These are phyloP conservation scores for Sinotaia quadrata DNA, from an alignment of 2,888 invertebrate genomes.

Conservation along the genomic window DNA sequence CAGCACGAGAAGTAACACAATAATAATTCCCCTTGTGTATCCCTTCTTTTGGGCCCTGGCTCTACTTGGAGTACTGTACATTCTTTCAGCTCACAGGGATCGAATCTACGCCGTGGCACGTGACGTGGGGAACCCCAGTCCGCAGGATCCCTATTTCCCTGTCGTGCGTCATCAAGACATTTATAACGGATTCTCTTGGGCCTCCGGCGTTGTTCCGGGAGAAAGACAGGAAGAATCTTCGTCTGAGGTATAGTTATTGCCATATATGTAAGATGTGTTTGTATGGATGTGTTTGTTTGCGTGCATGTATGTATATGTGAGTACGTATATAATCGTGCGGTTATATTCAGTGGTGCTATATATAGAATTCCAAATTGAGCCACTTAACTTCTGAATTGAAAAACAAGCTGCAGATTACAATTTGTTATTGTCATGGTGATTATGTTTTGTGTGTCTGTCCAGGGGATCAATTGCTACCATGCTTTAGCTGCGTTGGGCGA, in stretches of 20 bases:
- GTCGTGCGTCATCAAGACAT: conserved; percentile 56
- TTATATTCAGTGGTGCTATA: too few species aligned
- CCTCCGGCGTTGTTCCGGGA: conserved; percentile 52
- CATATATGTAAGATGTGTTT: not conserved
- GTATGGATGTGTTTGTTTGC: too few species aligned
- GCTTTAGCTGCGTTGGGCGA: conserved; percentile 56
- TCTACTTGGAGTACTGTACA: not conserved
- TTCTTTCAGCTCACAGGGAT: conserved; percentile 47
- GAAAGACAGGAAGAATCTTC: conserved; percentile 56
- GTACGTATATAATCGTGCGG: too few species aligned
- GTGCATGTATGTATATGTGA: too few species aligned
- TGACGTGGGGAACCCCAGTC: conserved; percentile 55
- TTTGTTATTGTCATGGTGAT: too few species aligned
- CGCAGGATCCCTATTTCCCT: conserved; percentile 50
- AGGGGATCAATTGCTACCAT: conserved; percentile 59
- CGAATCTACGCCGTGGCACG: conserved; percentile 48
- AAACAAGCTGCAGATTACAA: too few species aligned
- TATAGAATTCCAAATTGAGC: not conserved
- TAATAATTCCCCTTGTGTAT: too few species aligned
- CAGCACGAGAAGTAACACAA: too few species aligned
- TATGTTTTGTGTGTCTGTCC: too few species aligned
- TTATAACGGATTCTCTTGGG: conserved; percentile 61
- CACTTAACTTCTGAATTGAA: not conserved
- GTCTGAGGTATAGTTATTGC: conserved; percentile 45
- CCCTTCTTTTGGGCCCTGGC: too few species aligned